A percentile compares a stretch with the other conserved stretches of the same genome.
Conservation (phyloP, 2,888 invertebrate species). For the Mylabris sibirica region DNA sequence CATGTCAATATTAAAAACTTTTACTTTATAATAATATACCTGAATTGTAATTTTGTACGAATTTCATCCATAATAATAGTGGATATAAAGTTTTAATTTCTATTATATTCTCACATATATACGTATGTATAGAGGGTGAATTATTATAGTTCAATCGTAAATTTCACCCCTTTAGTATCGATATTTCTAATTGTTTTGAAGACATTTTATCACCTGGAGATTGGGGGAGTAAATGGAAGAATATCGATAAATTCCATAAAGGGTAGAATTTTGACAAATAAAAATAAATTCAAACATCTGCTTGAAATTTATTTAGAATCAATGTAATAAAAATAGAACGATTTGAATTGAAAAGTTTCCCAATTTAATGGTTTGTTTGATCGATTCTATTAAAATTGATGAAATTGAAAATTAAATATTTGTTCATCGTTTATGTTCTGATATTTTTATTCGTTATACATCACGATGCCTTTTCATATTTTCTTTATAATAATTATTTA, state of each 20-base stretch:
- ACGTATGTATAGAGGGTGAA: not conserved
- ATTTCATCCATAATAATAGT: not conserved
- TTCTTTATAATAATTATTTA: not conserved
- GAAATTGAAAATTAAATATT: not conserved
- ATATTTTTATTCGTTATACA: not conserved
- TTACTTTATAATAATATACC: not conserved
- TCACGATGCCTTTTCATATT: not conserved
- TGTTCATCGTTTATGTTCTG: not conserved
- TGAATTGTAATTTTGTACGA: constrained; percentile 7
- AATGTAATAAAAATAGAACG: not conserved
- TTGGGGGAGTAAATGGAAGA: not conserved
- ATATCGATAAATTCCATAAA: not conserved
- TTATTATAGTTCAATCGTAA: constrained; percentile 17
- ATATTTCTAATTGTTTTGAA: constrained; percentile 24
- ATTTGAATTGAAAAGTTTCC: not conserved
- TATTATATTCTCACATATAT: not conserved
- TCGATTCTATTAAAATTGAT: not conserved
- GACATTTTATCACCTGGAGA: constrained; percentile 28
- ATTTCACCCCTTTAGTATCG: constrained; percentile 19
- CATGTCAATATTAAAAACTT: constrained; percentile 5
- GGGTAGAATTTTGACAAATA: not conserved
- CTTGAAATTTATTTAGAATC: not conserved
- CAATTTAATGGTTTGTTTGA: not conserved
- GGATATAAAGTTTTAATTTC: not conserved
- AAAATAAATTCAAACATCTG: not conserved